Base-by-base conservation (phyloP, 2,113 vertebrate genomes). In the Melanerpes formicivorus region DNA sequence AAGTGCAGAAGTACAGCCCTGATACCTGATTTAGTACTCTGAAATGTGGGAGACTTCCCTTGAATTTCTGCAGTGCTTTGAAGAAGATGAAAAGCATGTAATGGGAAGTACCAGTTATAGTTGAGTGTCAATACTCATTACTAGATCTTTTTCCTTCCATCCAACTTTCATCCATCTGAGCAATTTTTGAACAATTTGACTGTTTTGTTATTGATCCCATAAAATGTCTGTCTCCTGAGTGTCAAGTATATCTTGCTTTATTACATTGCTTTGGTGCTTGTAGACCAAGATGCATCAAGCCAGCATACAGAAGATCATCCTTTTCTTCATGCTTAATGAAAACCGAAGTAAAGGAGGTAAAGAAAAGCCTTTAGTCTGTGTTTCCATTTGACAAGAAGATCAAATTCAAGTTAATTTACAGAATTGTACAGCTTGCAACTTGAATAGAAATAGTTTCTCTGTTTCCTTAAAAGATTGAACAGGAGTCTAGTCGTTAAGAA, bases 341-440 rank as follows among this genome's bases (percentile, higher is more conserved):
- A 66, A 79, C 17, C 14, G 73, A 93, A 82, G 8, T 30, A 80
- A 85, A 69, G 64, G 62, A 83, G 72, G 64, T 26, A 6, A 82
- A 67, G 62, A 75, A 90, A 89, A 65, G 23, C 42, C 58, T 13
- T 91, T 69, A 74, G 67, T 88, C 37, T 87, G 40, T 76, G 42
- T 93, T 93, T 87, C 22, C 15, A 67, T 78, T 93, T 93, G 91
- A 65, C n/a, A 90, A 83, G 78, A 95, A 81, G 50, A 78, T 84
- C 66, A 73, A 60, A 52, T 59, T 58, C 65, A 91, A 78, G 72
- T 80, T 17, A 30, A 18, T 92, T 80, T 50, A 26, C 26, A 72
- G 71, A 63, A 37, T 84, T 76, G 29, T 72, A 85, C 66, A 67
- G 42, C 58, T 79, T 73, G 58, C 84, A 94, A 42, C 30, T 73